Base-by-base conservation (phyloP, 2,797 vertebrate species). In the Oreochromis mossambicus region DNA sequence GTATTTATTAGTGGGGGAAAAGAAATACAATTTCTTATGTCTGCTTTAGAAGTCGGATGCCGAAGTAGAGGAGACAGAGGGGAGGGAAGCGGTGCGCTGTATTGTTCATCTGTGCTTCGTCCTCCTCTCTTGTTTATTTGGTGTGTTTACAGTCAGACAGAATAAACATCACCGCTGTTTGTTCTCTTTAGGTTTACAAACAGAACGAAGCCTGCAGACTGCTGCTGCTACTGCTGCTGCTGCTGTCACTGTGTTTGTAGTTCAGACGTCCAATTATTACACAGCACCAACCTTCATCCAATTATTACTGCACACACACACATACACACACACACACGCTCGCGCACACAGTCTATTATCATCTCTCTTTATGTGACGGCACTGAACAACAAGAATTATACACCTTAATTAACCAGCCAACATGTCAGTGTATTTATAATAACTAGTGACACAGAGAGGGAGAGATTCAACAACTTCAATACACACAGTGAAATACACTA, bases 331-430 rank as follows among this genome's bases (percentile, higher is more conserved):
- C 79, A 79, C 83, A 85, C 80, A 55, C 58, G 75, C 84, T 82
- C 54, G 61, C 58, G 66, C 54, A 84, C 83, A 81, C 10, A 81
- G 77, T 89, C 94, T 91, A 92, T 92, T 91, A 92, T 92, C 91
- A 92, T 93, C 91, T 89, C 86, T 90, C 88, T 93, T 90, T 92
- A 87, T 92, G 89, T 92, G 92, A 94, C 88, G 89, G 88, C 83
- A 54, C 86, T 77, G 89, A 92, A 94, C 92, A 94, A 95, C 92
- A 94, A 92, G 92, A 93, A 92, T 94, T 95, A 94, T 92, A 94
- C 88, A 94, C 92, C 92, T 94, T 94, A 93, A 94, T 95, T 95
- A 94, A 92, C 81, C 89, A 94, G 92, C 88, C 92, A 94, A 94
- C 93, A 94, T 94, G 93, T 95, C 94, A 92, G 91, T 86, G 91